These are phyloP conservation scores for Lordiphosa andalusiaca DNA, from an alignment of 2,888 invertebrate species.

Conservation along the genomic window DNA sequence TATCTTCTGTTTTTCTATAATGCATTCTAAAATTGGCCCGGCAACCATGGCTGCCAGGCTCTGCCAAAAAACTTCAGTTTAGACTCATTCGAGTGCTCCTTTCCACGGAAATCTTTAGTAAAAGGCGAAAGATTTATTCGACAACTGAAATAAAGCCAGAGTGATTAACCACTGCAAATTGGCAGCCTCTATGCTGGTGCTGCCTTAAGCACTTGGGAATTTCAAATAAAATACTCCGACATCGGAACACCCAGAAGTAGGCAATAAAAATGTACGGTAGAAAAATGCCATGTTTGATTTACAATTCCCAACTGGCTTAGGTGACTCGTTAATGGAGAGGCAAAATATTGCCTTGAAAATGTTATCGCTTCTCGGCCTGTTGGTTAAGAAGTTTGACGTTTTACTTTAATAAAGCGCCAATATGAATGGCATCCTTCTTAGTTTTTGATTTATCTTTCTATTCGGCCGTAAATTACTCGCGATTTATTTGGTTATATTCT, in stretches of 20 bases:
- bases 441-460: too few relatives aligned
- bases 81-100: constrained; percentile 87
- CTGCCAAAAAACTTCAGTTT: constrained; percentile 60
- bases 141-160: constrained; percentile 85
- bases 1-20: too few relatives aligned
- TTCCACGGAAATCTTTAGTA: constrained; percentile 90
- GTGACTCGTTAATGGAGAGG: neutral
- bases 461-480: too few relatives aligned
- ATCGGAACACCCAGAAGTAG: constrained; percentile 1
- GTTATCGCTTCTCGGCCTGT: constrained; percentile 36
- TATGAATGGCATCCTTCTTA: too few relatives aligned
- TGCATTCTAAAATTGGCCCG: constrained; percentile 22
- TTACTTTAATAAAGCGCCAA: too few relatives aligned
- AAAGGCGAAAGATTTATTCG: constrained; percentile 89
- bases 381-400: constrained; percentile 15
- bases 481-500: too few relatives aligned
- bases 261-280: neutral
- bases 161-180: constrained; percentile 45
- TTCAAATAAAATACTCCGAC: neutral
- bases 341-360: fast-evolving
- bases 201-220: constrained; percentile 44
- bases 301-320: constrained; percentile 17
- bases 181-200: neutral
- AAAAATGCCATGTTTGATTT: neutral
- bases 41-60: constrained; percentile 15